Conservation (phyloP, 2,797 vertebrate species). For the Phalloptychus januarius region DNA sequence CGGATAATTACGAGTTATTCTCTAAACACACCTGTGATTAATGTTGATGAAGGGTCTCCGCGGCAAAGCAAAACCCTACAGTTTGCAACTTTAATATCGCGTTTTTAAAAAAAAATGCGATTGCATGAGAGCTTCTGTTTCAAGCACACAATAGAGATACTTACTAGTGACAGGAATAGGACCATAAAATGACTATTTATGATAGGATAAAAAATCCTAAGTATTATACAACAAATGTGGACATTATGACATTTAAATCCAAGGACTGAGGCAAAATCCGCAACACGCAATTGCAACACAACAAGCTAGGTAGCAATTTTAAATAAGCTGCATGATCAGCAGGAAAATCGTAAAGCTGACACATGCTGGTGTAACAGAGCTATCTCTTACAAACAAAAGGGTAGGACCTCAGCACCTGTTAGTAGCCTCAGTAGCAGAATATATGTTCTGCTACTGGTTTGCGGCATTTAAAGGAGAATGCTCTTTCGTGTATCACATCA, state of each 20-base stretch:
- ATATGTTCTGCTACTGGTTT: background rate
- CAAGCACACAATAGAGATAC: conserved; percentile 1
- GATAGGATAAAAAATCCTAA: background rate
- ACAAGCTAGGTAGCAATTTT: background rate
- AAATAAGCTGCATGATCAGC: background rate
- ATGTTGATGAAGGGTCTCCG: conserved; percentile 7
- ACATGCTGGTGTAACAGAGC: background rate
- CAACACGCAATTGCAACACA: background rate
- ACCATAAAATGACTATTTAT: background rate
- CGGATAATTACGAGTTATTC: background rate
- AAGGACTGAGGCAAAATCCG: background rate
- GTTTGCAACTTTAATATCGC: background rate
- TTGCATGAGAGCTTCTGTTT: background rate
- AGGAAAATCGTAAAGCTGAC: background rate
- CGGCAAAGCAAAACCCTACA: background rate
- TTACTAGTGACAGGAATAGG: background rate
- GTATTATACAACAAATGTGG: background rate
- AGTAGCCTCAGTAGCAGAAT: too few species aligned
- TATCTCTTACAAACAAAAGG: background rate
- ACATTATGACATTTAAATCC: background rate
- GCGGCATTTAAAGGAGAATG: background rate
- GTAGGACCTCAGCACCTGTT: background rate
- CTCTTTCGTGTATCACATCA: conserved; percentile 8
- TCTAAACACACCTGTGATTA: background rate
- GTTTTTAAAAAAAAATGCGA: background rate